Evolutionary conservation across 2,113 vertebrate species (phyloP).

Genomic region (Aspidoscelis tigris): DNA sequence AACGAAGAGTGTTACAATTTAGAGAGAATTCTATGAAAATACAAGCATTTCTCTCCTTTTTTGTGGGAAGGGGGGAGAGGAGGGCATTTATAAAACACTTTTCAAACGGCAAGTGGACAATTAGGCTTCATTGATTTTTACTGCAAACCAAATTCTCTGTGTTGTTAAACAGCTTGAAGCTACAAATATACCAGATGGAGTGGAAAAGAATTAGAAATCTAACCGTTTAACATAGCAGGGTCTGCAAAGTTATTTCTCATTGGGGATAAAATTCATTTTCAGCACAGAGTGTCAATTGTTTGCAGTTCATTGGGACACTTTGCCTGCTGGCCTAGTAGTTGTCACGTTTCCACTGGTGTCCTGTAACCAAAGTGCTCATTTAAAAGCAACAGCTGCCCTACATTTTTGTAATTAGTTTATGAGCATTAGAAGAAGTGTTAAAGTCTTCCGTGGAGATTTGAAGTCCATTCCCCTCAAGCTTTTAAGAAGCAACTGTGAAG

Average conservation of each 20-base stretch:
- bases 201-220: conserved; percentile 3
- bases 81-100: conserved; percentile 22
- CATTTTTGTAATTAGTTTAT: conserved; percentile 39
- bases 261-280: conserved; percentile 27
- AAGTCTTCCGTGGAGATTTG: not conserved
- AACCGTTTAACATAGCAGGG: conserved; percentile 13
- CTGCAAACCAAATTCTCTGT: not conserved
- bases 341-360: not conserved
- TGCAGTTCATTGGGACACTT: not conserved
- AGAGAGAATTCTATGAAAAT: conserved; percentile 10
- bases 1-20: not conserved
- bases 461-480: not conserved
- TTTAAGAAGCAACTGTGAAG: conserved; percentile 46
- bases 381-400: conserved; percentile 46
- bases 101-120: conserved; percentile 11
- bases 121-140: conserved; percentile 26
- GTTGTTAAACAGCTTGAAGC: conserved; percentile 16
- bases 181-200: conserved; percentile 9
- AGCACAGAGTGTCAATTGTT: fast-evolving
- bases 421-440: too few relatives aligned
- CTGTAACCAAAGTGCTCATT: conserved; percentile 30
- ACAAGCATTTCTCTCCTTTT: not conserved
- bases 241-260: not conserved
- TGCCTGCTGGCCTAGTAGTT: conserved; percentile 23
- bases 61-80: too few relatives aligned